phyloP scores from a whole-genome alignment of 2,888 invertebrate genomes.

The Pachycephus smyrnensis region DNA sequence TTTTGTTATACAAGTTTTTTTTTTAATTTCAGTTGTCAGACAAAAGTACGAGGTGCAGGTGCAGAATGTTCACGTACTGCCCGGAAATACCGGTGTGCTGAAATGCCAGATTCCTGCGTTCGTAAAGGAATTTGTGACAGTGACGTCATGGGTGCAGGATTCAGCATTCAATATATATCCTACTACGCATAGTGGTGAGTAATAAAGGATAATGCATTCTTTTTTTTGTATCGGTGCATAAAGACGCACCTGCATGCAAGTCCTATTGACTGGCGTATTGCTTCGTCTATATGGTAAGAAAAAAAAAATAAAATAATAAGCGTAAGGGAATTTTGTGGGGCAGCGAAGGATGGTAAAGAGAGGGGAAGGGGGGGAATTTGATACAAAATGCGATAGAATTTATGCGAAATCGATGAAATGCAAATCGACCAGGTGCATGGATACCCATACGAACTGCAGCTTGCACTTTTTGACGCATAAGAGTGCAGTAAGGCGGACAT shows the following conservation, averaged over 20 bases:
- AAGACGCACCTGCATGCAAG: not conserved
- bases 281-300: not conserved
- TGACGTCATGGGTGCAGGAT: conserved; percentile 91
- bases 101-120: conserved; percentile 91
- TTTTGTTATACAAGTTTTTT: not conserved
- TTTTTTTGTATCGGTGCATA: not conserved
- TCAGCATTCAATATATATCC: conserved; percentile 83
- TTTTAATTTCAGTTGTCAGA: conserved; percentile 77
- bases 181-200: conserved; percentile 76
- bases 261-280: not conserved
- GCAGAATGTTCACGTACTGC: conserved; percentile 91
- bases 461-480: not conserved
- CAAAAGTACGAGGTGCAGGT: conserved; percentile 91
- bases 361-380: no score
- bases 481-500: not conserved
- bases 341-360: not conserved
- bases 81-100: conserved; percentile 90
- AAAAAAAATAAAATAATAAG: no score
- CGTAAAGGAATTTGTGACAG: conserved; percentile 88
- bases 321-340: not conserved
- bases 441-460: not conserved
- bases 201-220: not conserved
- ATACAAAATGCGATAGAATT: not conserved
- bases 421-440: not conserved
- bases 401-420: not conserved